A percentile compares a stretch with the other conserved stretches of the same genome.
Conservation (phyloP, 2,888 invertebrate species). For the Drosophila vallismaia region DNA sequence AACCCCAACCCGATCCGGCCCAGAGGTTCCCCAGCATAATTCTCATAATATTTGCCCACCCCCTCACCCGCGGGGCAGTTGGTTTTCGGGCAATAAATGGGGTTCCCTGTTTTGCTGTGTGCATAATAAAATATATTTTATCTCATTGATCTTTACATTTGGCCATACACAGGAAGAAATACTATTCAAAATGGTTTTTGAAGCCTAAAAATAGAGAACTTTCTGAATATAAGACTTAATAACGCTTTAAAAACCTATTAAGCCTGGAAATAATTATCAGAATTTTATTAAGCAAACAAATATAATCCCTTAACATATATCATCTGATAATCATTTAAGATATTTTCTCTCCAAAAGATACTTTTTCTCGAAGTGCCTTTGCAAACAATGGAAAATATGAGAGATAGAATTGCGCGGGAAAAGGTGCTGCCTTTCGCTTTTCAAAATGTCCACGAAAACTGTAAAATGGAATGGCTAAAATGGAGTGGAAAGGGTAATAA, state of each 20-base stretch:
- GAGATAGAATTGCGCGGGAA: not conserved
- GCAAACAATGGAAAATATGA: constrained; percentile 1
- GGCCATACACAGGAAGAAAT: not conserved
- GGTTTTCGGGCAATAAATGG: constrained; percentile 17
- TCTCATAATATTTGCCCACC: constrained; percentile 35
- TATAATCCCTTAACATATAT: no score
- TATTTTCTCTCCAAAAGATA: no score
- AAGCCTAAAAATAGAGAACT: no score
- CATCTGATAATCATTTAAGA: no score
- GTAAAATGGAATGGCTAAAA: constrained; percentile 4
- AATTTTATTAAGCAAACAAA: no score
- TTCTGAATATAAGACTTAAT: no score
- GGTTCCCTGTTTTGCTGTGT: constrained; percentile 40
- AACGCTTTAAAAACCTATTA: no score
- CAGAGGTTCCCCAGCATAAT: constrained; percentile 11
- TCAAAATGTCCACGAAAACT: constrained; percentile 15
- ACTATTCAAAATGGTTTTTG: no score
- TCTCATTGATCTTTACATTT: constrained; percentile 59
- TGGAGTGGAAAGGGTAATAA: not conserved
- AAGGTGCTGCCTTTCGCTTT: constrained; percentile 19
- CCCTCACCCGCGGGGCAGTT: not conserved
- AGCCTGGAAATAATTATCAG: no score
- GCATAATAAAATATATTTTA: constrained; percentile 74
- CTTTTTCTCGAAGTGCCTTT: not conserved
- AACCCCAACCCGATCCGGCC: not conserved